phyloP scores from a whole-genome alignment of 1,140 invertebrate genomes.

The Rhyacophila brunnea region DNA sequence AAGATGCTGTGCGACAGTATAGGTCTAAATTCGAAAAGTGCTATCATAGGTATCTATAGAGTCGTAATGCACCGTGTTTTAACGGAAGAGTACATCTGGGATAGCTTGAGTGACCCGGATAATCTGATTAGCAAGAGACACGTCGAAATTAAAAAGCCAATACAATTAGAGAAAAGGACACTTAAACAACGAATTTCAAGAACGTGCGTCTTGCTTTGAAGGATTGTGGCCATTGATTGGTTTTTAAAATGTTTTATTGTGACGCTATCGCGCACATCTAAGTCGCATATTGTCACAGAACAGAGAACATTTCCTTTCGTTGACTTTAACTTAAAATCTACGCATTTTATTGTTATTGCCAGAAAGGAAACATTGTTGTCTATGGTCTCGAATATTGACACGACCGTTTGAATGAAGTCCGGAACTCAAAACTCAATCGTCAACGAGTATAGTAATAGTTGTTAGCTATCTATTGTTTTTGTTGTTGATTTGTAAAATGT shows the following conservation, averaged over 20 bases:
- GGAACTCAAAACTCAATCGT: too few species aligned
- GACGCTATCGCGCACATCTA: background rate
- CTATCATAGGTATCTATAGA: conserved; percentile 51
- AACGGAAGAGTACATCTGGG: conserved; percentile 33
- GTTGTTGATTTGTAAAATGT: too few species aligned
- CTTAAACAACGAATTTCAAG: conserved; percentile 31
- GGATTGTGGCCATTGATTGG: background rate
- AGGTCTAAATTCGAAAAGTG: conserved; percentile 45
- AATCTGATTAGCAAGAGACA: conserved; percentile 20
- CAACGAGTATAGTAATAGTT: too few species aligned
- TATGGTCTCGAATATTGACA: too few species aligned
- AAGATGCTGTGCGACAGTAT: conserved; percentile 45
- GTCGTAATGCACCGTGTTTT: conserved; percentile 49
- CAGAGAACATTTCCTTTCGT: too few species aligned
- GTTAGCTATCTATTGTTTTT: too few species aligned
- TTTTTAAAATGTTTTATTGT: too few species aligned
- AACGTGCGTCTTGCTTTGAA: conserved; percentile 30
- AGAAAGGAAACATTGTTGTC: too few species aligned
- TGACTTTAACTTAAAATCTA: too few species aligned
- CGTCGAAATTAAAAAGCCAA: conserved; percentile 15
- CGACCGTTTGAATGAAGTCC: too few species aligned
- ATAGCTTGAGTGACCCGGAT: conserved; percentile 33
- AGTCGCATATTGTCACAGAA: background rate
- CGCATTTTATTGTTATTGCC: too few species aligned
- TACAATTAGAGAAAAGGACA: conserved; percentile 23